These are phyloP conservation scores for Nycticryphes semicollaris DNA, from an alignment of 2,113 vertebrate genomes.

Conservation along the genomic window DNA sequence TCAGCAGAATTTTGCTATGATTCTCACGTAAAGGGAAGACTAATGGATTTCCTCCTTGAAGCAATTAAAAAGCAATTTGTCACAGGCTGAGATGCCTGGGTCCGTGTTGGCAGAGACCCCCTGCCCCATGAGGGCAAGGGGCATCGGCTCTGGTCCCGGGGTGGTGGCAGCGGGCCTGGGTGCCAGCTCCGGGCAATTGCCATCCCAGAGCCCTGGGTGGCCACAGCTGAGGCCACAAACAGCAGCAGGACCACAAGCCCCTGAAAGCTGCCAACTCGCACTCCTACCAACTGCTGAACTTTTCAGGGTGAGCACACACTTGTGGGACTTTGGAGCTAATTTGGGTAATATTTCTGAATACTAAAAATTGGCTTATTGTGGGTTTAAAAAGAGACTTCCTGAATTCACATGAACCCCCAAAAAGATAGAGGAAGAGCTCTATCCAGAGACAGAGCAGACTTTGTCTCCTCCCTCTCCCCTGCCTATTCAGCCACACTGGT, in stretches of 20 bases:
- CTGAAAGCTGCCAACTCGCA: background rate
- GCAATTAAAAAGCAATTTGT: slow-evolving; percentile 95
- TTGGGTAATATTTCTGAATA: background rate
- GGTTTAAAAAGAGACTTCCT: background rate
- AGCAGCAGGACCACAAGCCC: background rate
- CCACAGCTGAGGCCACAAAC: accelerated
- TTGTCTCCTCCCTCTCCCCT: background rate
- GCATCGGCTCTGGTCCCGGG: background rate
- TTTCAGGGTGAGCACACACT: accelerated
- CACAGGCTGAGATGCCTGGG: slow-evolving; percentile 78
- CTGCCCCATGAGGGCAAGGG: background rate
- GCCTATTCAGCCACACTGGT: background rate
- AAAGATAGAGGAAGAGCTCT: background rate
- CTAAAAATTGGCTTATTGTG: background rate
- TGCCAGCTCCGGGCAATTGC: background rate
- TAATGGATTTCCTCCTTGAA: slow-evolving; percentile 88
- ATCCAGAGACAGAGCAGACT: background rate
- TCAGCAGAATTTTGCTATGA: slow-evolving; percentile 76
- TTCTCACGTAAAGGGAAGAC: slow-evolving; percentile 77
- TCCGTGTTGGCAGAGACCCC: slow-evolving; percentile 53
- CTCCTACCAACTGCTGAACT: background rate
- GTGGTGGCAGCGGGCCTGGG: background rate
- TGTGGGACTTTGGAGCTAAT: background rate
- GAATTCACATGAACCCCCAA: accelerated
- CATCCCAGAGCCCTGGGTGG: background rate